Percentiles rank a stretch among this genome's conserved stretches.
Evolutionary conservation across 2,113 vertebrate genomes (phyloP).

Genomic region (Hoplias malabaricus): DNA sequence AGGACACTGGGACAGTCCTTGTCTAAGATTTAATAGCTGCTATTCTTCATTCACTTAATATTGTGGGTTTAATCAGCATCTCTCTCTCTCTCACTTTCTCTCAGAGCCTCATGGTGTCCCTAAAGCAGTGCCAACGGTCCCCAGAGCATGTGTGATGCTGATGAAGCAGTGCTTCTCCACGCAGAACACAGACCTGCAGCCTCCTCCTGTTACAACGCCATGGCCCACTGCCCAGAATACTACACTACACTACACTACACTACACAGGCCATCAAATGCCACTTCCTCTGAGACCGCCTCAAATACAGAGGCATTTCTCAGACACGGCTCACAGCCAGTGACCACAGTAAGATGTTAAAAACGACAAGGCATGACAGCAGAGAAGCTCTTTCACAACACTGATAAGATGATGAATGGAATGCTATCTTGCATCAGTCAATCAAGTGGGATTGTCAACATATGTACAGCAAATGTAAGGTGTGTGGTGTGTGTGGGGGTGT

Average conservation of each 20-base stretch:
- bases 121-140: neutral
- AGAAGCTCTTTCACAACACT: neutral
- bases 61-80: neutral
- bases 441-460: no score
- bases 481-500: no score
- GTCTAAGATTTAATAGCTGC: neutral
- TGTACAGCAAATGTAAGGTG: no score
- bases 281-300: neutral
- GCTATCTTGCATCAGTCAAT: neutral
- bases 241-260: neutral
- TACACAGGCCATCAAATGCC: neutral
- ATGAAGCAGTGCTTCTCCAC: neutral
- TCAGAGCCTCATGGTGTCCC: neutral
- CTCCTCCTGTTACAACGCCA: neutral
- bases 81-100: neutral
- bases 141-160: neutral
- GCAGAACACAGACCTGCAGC: neutral
- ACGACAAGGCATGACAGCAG: neutral
- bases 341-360: neutral
- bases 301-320: neutral
- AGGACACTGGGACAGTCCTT: neutral
- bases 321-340: neutral
- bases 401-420: neutral
- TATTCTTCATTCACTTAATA: neutral
- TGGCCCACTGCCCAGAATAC: neutral